These are phyloP conservation scores for Tachina lurida DNA, from an alignment of 2,888 invertebrate species.

Conservation along the genomic window DNA sequence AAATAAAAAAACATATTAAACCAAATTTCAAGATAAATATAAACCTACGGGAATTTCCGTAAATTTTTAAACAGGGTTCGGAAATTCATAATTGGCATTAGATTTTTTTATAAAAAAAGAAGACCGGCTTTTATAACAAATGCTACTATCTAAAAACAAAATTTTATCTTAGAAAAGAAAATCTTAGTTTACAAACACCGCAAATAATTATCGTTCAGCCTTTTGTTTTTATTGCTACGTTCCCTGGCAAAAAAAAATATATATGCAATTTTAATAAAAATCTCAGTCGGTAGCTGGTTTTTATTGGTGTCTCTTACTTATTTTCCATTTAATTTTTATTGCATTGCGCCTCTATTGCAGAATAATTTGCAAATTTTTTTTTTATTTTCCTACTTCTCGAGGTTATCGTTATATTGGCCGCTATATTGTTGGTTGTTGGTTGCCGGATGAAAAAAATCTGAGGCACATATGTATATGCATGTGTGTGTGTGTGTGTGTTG, in stretches of 20 bases:
- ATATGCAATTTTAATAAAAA: background rate
- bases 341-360: background rate
- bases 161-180: too few species aligned
- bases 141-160: too few species aligned
- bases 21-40: background rate
- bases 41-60: constrained; percentile 33
- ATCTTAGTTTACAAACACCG: too few species aligned
- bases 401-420: constrained; percentile 26
- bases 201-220: background rate
- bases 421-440: background rate
- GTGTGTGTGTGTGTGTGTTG: too few species aligned
- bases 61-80: background rate
- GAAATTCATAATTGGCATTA: background rate
- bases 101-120: background rate
- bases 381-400: background rate
- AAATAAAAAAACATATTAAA: background rate
- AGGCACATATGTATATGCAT: too few species aligned
- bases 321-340: constrained; percentile 19
- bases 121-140: too few species aligned
- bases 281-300: constrained; percentile 15
- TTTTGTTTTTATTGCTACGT: background rate
- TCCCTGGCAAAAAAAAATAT: background rate
- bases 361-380: constrained; percentile 42
- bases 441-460: constrained; percentile 20
- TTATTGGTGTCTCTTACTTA: constrained; percentile 5